A percentile compares a stretch with the other conserved stretches of the same genome.
Evolutionary conservation across 2,113 vertebrate genomes (phyloP).

Genomic region (Hepsetus odoe): DNA sequence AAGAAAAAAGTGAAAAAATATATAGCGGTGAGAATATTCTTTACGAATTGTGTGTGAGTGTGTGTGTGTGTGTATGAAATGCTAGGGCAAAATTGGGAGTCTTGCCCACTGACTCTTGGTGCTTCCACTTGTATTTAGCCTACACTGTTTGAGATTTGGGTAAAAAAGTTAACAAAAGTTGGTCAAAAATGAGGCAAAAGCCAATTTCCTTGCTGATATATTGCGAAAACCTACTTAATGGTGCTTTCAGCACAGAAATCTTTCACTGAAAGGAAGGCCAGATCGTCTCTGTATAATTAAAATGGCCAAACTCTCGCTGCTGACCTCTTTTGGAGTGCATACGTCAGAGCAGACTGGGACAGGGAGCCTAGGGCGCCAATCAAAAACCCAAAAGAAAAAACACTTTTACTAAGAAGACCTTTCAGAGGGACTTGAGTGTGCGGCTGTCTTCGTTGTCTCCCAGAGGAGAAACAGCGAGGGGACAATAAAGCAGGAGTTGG

Average conservation of each 20-base stretch:
- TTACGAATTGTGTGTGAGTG: background rate
- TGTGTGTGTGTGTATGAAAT: background rate
- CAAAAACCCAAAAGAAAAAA: background rate
- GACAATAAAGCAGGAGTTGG: slow-evolving; percentile 27
- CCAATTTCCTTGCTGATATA: background rate
- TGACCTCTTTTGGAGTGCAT: background rate
- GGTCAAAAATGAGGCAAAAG: no score
- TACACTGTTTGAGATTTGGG: no score
- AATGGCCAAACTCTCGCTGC: background rate
- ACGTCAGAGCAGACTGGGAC: background rate
- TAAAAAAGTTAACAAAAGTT: no score
- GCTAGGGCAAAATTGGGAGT: no score
- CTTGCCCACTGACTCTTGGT: no score
- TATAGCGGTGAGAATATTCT: background rate
- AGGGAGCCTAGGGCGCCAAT: background rate
- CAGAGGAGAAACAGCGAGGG: slow-evolving; percentile 28
- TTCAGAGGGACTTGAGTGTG: slow-evolving; percentile 19
- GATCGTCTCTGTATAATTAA: no score
- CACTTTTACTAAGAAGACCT: background rate
- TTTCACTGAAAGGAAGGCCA: background rate
- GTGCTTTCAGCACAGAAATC: background rate
- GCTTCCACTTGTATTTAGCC: no score
- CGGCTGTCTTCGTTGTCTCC: slow-evolving; percentile 10
- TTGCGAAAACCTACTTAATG: background rate
- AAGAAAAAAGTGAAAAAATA: background rate